Percentiles rank a stretch among this genome's conserved stretches.
Evolutionary conservation across 2,888 invertebrate genomes (phyloP).

Genomic region (Herminia tarsipennalis): DNA sequence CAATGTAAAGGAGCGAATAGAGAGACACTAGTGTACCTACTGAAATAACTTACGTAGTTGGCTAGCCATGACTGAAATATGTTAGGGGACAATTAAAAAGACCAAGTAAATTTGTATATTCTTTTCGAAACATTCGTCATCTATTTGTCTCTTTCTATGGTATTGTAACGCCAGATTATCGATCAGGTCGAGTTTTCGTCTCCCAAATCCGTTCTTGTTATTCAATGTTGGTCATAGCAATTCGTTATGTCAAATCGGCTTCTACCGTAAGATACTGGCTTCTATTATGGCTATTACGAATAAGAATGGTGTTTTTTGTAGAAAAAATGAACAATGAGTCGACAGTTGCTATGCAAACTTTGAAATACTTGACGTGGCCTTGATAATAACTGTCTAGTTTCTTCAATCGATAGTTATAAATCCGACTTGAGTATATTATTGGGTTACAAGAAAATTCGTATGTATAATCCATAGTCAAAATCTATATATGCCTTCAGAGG

Average conservation of each 20-base stretch:
- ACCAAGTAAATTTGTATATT: background rate
- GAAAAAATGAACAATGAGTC: background rate
- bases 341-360: background rate
- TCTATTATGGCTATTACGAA: slow-evolving; percentile 1
- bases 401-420: too few species aligned
- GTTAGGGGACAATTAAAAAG: background rate
- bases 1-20: too few species aligned
- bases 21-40: too few species aligned
- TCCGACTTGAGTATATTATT: too few species aligned
- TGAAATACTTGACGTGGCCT: background rate
- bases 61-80: too few species aligned
- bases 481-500: too few species aligned
- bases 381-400: background rate
- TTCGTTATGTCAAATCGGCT: slow-evolving; percentile 4
- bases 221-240: slow-evolving; percentile 6
- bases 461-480: too few species aligned
- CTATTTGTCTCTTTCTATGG: background rate
- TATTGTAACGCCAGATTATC: slow-evolving; percentile 3
- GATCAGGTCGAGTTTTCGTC: slow-evolving; percentile 4
- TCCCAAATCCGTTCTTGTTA: slow-evolving; percentile 9
- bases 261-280: background rate
- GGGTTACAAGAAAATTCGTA: too few species aligned
- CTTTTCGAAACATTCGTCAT: background rate
- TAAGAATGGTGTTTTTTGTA: background rate
- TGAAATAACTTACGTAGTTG: too few species aligned